phyloP scores from a whole-genome alignment of 2,888 invertebrate species.

The Chloroclystis v-ata region DNA sequence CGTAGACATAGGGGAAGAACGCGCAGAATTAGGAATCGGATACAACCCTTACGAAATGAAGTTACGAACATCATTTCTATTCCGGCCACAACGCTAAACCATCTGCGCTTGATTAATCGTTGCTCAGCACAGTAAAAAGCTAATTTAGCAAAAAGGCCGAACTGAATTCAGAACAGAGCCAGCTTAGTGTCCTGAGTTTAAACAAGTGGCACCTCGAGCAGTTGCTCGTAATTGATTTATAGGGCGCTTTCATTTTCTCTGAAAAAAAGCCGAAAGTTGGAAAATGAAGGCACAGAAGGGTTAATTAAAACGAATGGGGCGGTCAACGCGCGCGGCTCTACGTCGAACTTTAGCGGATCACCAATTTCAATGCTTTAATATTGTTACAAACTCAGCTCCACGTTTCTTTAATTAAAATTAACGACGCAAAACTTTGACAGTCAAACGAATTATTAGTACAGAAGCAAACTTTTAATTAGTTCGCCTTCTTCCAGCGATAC shows the following conservation, averaged over 20 bases:
- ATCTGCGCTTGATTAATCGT: conserved; percentile 21
- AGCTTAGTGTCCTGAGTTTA: conserved; percentile 21
- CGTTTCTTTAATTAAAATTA: conserved; percentile 79
- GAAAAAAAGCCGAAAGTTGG: conserved; percentile 51
- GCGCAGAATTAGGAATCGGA: conserved; percentile 48
- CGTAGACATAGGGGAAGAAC: conserved; percentile 54
- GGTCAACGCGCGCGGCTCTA: conserved; percentile 44
- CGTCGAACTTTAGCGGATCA: conserved; percentile 75
- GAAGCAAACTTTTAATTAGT: conserved; percentile 77
- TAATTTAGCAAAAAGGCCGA: conserved; percentile 15
- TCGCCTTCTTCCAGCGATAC: conserved; percentile 68
- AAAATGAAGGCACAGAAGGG: conserved; percentile 62
- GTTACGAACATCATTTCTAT: conserved; percentile 33
- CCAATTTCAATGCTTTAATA: conserved; percentile 77
- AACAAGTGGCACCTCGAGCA: conserved; percentile 31
- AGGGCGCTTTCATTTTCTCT: conserved; percentile 41
- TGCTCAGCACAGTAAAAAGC: conserved; percentile 23
- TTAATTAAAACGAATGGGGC: conserved; percentile 75
- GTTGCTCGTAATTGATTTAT: conserved; percentile 57
- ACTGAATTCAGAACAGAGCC: conserved; percentile 14
- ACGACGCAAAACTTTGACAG: conserved; percentile 77
- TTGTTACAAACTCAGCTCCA: conserved; percentile 72
- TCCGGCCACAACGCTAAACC: conserved; percentile 26
- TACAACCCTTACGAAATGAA: conserved; percentile 48
- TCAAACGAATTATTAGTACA: conserved; percentile 78